These are phyloP conservation scores for Drosophila gunungcola DNA, from an alignment of 1,140 invertebrate species.

Conservation along the genomic window DNA sequence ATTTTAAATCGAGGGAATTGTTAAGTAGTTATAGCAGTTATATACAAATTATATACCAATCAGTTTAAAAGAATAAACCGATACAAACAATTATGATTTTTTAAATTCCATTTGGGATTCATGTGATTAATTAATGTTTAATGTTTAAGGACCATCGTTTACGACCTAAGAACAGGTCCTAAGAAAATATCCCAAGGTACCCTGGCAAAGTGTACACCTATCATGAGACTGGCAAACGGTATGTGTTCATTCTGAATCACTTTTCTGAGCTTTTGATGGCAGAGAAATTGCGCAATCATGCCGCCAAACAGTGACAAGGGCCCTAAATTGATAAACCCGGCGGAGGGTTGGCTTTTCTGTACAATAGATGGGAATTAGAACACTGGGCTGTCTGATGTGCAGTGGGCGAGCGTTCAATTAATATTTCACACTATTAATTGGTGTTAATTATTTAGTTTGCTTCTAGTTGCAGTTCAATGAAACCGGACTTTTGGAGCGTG, in stretches of 20 bases:
- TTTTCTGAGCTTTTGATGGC: conserved; percentile 21
- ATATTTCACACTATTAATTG: conserved; percentile 75
- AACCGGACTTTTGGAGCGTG: conserved; percentile 5
- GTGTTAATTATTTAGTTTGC: conserved; percentile 50
- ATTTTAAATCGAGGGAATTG: no score
- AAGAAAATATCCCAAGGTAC: neutral
- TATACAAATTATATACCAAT: no score
- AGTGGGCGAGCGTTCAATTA: conserved; percentile 53
- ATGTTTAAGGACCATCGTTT: no score
- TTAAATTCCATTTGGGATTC: no score
- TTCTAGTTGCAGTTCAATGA: conserved; percentile 22
- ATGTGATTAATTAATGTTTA: no score
- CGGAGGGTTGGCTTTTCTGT: neutral
- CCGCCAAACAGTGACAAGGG: conserved; percentile 13
- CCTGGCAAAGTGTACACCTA: conserved; percentile 3
- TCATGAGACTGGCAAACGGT: conserved; percentile 20
- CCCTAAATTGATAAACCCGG: conserved; percentile 39
- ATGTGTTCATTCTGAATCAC: conserved; percentile 18
- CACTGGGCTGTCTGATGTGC: conserved; percentile 13
- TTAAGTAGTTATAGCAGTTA: no score
- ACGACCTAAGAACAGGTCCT: neutral
- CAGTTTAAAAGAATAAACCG: no score
- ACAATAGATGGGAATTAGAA: conserved; percentile 19
- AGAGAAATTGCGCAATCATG: conserved; percentile 55
- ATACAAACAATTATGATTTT: no score